Evolutionary conservation across 1,140 invertebrate species (phyloP), one percentile per base, ranked within the genome.

Genomic region (Drosophila kikkawai): DNA sequence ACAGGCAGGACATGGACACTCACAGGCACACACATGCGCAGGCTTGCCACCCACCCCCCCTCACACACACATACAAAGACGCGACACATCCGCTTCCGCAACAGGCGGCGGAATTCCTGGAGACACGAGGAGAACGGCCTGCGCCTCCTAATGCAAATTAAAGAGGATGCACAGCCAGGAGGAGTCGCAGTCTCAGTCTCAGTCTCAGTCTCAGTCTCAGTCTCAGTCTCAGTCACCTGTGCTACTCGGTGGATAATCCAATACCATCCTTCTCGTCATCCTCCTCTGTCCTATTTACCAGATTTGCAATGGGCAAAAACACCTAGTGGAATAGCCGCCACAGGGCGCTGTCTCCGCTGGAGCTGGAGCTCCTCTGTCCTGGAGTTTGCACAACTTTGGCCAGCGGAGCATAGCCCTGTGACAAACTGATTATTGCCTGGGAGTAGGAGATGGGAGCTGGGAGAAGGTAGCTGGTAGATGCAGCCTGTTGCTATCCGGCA

Each of bases 81-180:
- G 55, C 75, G 75, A 87, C 83, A 82, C 70, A 75, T 79, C 75
- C 83, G 79, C 50, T 87, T 76, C 76, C 83, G 79, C 68, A 80
- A 80, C 73, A 87, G 80, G 69, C 83, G 68, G 53, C 83, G 68
- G 53, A 53, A 67, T 60, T 79, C 42, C 56, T 36, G 22, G 26
- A 26, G 12, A 15, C 41, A 48, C 32, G 29, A 7, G 29, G 41
- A 55, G 59, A 44, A 39, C 36, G 19, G n/a, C n/a, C 9, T 15
- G 26, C 2, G 17, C 22, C 45, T 55, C 55, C 61, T 53, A 75
- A 45, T 75, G 50, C 50, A 70, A 75, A 75, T 75, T 37, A 53
- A 61, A 37, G 41, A 37, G 41, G 36, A 53, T 37, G 57, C 48
- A 51, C 15, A 51, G 22, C 7, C 26, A 50, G 32, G 50, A 36